Conservation (phyloP, 2,113 vertebrate genomes). For the Charadrius vociferus region DNA sequence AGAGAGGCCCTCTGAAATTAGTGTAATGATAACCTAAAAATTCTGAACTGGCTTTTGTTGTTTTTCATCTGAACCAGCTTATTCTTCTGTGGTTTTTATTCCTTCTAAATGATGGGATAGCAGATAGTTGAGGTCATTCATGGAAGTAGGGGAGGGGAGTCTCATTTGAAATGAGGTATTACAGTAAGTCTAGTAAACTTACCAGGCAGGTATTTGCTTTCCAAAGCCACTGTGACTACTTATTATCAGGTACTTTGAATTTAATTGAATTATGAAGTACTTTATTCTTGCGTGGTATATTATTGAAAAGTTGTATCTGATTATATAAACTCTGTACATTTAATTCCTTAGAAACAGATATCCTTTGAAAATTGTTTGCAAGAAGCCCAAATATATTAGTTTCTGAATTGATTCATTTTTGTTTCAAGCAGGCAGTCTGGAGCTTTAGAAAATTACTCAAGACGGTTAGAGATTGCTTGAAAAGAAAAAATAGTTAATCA, state of each 20-base stretch:
- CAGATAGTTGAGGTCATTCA: conserved; percentile 39
- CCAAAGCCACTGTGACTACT: not conserved
- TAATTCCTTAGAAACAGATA: not conserved
- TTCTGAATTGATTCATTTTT: not conserved
- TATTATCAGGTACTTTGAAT: not conserved
- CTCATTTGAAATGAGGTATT: not conserved
- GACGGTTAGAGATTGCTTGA: not conserved
- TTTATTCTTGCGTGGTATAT: not conserved
- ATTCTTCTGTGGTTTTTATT: not conserved
- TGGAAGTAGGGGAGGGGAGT: not conserved
- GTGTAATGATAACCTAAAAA: not conserved
- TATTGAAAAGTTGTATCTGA: not conserved
- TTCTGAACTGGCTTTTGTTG: not conserved
- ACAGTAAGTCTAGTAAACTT: not conserved
- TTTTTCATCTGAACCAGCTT: not conserved
- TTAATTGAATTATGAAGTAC: not conserved
- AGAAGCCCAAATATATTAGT: not conserved
- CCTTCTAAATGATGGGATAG: not conserved
- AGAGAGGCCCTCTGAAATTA: not conserved
- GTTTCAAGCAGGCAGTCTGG: not conserved
- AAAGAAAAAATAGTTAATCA: not conserved
- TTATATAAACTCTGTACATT: not conserved
- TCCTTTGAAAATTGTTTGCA: not conserved
- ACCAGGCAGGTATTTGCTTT: conserved; percentile 9
- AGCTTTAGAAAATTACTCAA: not conserved